Base-by-base conservation (phyloP, 2,797 vertebrate species). In the Podargus strigoides region DNA sequence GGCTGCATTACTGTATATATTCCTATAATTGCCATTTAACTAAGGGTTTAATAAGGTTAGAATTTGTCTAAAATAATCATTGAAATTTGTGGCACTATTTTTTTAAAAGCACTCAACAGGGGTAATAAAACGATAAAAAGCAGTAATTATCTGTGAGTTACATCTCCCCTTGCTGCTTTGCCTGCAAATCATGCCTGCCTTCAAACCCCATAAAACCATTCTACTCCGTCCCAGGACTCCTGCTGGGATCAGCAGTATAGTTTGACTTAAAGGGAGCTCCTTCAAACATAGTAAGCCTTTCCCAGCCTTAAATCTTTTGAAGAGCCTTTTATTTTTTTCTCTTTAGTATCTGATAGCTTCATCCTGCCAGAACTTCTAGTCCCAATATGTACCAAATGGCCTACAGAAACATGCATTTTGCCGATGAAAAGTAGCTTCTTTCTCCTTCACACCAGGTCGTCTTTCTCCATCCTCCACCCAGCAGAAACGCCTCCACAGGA, bases 81-180 rank as follows among this genome's bases (percentile, higher is more conserved):
- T 79, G 72, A 85, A 70, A 85, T 59, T 47, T 82, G 12, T 66
- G 47, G 10, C 11, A 53, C 27, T 10, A 6, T 22, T 68, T 91
- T 85, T 14, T 5, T 3, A 50, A 41, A 78, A 69, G 2, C 32
- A 62, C 16, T 59, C 37, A 47, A 24, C 1, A 2, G 7, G 7
- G 20, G 12, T 5, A 0, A 3, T 2, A 49, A 24, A 41, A 49
- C 0, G 0, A 74, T 58, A 73, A 76, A 79, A 93, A 42, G 3
- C 28, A 70, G 67, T 55, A 76, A 58, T 78, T 66, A 59, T 52
- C 17, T 59, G 5, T 66, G 75, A 76, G 37, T 68, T 82, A 87
- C 3, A 47, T 52, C 21, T 82, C 23, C 24, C 14, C 28, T 62
- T 82, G 32, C 7, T 66, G 22, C 32, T 89, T 63, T 69, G 11